phyloP scores from a whole-genome alignment of 2,888 invertebrate species.

The Nephrotoma guestfalica region DNA sequence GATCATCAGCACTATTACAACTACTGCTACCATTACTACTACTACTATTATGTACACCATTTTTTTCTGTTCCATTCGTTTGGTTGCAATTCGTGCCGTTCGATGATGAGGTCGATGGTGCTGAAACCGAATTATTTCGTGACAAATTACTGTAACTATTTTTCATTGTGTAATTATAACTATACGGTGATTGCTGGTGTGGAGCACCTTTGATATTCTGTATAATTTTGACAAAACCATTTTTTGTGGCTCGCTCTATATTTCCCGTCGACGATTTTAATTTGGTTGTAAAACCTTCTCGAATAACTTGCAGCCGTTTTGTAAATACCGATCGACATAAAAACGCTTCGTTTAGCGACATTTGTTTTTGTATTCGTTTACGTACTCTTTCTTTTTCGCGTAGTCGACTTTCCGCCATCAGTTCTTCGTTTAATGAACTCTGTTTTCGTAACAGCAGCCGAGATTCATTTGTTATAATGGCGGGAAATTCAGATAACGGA shows the following conservation, averaged over 20 bases:
- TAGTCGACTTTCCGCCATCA: constrained; percentile 74
- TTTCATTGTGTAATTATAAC: background rate
- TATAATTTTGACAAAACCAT: constrained; percentile 67
- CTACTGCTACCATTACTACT: constrained; percentile 15
- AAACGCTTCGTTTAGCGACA: constrained; percentile 75
- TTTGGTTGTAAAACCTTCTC: constrained; percentile 63
- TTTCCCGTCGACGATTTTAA: constrained; percentile 71
- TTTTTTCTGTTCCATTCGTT: background rate
- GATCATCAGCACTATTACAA: constrained; percentile 30
- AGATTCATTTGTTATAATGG: constrained; percentile 21
- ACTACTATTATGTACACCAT: constrained; percentile 12
- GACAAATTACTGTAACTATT: background rate
- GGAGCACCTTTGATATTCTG: constrained; percentile 52
- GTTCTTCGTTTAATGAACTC: constrained; percentile 75
- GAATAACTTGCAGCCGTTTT: constrained; percentile 29
- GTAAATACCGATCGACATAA: constrained; percentile 40
- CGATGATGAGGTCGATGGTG: background rate
- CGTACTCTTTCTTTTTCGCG: constrained; percentile 68
- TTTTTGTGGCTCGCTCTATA: constrained; percentile 70
- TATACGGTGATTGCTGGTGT: constrained; percentile 11
- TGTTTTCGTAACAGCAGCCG: constrained; percentile 45
- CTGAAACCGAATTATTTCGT: background rate
- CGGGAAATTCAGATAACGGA: constrained; percentile 23
- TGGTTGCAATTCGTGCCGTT: background rate
- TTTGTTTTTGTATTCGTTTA: constrained; percentile 77